Evolutionary conservation across 2,888 invertebrate genomes (phyloP), one percentile per base, ranked within the genome.

Genomic region (Sarcophaga rosellei): DNA sequence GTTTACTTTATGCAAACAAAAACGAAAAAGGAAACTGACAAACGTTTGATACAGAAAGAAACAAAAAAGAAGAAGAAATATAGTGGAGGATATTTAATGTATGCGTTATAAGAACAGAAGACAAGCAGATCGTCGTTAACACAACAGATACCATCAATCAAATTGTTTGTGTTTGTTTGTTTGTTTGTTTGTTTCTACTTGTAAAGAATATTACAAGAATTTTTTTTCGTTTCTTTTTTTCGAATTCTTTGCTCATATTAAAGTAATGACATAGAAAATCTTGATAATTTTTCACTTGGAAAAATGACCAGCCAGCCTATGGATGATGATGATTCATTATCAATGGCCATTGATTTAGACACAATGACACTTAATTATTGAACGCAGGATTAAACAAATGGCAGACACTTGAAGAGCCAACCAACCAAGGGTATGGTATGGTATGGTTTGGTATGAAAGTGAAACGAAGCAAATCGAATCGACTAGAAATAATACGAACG

Each of bases 341-440:
- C 35, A 74, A 21, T 74, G 74, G 12, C 77, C 77, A 77, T 68
- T 82, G 72, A 79, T 78, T 78, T 70, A 74, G 35, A 79, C 45
- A 78, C 65, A 75, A 82, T 76, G 79, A 72, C 75, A 85, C 79
- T 75, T 76, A 79, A 82, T 85, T 82, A 85, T 79, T 66, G 59
- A 81, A 82, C 75, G 73, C 78, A 79, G 68, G 47, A 76, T 72
- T 75, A 62, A 75, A 25, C 68, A 82, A 79, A 79, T 82, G 81
- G 45, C 79, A 79, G 61, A 11, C 44, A 75, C 21, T 85, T 78
- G n/a, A 73, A 65, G 44, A 15, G 2, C 11, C 59, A 44, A 69
- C 75, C 23, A 25, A 78, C 15, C 15, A 70, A 25, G 11, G 1
- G 63, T 35, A 65, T 44, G 25, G 25, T 6, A 6, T 25, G 1